A percentile compares a stretch with the other conserved stretches of the same genome.
Conservation (phyloP, 30 jellyfish, hydroid and myxozoan genomes). For the Sanderia malayensis region DNA sequence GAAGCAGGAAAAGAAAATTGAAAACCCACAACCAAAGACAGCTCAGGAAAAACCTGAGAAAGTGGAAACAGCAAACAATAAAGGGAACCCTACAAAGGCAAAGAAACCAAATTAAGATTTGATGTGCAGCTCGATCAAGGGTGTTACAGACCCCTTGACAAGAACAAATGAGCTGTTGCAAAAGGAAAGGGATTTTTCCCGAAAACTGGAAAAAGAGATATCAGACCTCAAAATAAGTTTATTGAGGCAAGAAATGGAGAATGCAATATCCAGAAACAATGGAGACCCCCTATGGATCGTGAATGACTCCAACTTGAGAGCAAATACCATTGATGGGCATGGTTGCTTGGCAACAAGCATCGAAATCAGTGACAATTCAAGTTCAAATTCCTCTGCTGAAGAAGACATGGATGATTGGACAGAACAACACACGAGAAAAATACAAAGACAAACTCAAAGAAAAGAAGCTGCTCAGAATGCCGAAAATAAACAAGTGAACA, state of each 20-base stretch:
- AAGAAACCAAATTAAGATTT: not conserved
- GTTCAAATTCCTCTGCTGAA: no score
- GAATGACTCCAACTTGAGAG: not conserved
- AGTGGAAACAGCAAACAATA: not conserved
- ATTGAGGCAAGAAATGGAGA: conserved; percentile 4
- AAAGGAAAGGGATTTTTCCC: conserved; percentile 14
- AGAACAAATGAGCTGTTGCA: conserved; percentile 11
- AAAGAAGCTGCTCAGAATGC: not conserved
- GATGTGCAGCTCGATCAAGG: not conserved
- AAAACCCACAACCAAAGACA: not conserved
- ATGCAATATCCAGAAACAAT: not conserved
- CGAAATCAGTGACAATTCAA: no score
- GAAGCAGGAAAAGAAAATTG: not conserved
- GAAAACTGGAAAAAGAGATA: conserved; percentile 20
- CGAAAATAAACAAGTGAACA: conserved; percentile 20
- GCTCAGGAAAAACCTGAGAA: not conserved
- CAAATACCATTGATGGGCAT: not conserved
- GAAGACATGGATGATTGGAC: no score
- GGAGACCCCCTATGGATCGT: not conserved
- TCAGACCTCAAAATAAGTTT: conserved; percentile 13
- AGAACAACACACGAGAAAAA: no score
- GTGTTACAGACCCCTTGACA: conserved; percentile 1
- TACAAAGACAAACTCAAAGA: no score
- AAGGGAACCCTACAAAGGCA: not conserved
- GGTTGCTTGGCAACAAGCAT: no score